These are phyloP conservation scores for Rousettus leschenaultii DNA, from an alignment of 2,113 vertebrate genomes.

Conservation along the genomic window DNA sequence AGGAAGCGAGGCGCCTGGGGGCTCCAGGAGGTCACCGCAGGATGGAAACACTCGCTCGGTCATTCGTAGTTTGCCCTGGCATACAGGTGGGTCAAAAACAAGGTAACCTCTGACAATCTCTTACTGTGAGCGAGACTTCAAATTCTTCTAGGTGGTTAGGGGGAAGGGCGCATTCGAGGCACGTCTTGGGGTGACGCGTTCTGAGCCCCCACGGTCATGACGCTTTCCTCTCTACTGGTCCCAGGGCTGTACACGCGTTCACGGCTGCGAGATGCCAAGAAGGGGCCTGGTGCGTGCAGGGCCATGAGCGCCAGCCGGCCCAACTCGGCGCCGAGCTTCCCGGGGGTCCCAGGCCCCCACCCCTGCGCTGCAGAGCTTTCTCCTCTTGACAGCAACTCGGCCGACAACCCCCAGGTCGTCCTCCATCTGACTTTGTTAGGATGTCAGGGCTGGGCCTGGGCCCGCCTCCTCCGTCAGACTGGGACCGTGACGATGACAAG, in stretches of 20 bases:
- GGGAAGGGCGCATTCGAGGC: background rate
- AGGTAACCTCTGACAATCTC: background rate
- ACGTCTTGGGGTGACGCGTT: background rate
- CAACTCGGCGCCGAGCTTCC: background rate
- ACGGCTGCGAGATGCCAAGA: fast-evolving
- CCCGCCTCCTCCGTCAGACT: background rate
- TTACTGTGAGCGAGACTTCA: fast-evolving
- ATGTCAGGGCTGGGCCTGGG: background rate
- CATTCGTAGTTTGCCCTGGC: fast-evolving
- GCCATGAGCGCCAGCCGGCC: background rate
- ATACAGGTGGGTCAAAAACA: background rate
- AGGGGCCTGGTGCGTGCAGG: fast-evolving
- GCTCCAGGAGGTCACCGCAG: fast-evolving
- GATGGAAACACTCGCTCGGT: fast-evolving
- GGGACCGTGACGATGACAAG: background rate
- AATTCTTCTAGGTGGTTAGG: background rate
- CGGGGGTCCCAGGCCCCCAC: background rate
- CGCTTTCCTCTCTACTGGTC: background rate
- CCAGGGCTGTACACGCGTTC: background rate
- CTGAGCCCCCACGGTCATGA: background rate
- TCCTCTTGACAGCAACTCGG: background rate
- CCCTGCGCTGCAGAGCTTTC: fast-evolving
- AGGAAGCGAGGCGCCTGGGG: fast-evolving
- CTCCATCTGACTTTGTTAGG: background rate
- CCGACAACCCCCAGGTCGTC: fast-evolving